A percentile compares a stretch with the other conserved stretches of the same genome.
These are phyloP conservation scores for Zaprionus lineosus DNA, from an alignment of 2,888 invertebrate genomes.

Conservation along the genomic window DNA sequence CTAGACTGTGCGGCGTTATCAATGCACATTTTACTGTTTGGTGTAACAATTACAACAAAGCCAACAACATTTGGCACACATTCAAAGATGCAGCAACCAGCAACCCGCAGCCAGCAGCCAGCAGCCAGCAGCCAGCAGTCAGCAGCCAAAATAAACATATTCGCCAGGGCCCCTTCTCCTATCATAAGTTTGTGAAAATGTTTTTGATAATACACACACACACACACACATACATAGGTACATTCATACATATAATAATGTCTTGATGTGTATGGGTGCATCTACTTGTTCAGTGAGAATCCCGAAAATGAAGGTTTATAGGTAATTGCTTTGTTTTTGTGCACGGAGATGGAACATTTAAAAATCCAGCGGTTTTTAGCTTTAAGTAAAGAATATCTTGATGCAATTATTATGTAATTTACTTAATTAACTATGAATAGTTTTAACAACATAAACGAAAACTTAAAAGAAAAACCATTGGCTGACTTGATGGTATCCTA, in stretches of 20 bases:
- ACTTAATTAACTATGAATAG: too few relatives aligned
- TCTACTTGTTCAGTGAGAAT: conserved; percentile 13
- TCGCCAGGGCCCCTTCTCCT: conserved; percentile 21
- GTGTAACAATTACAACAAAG: conserved; percentile 73
- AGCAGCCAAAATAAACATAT: conserved; percentile 66
- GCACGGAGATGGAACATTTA: neutral
- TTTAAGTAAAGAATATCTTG: too few relatives aligned
- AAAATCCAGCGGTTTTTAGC: too few relatives aligned
- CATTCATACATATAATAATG: conserved; percentile 1
- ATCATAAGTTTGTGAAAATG: conserved; percentile 52
- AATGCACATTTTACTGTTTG: conserved; percentile 74
- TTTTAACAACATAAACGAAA: too few relatives aligned
- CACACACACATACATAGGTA: conserved; percentile 7
- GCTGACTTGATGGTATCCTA: neutral
- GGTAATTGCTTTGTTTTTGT: conserved; percentile 56
- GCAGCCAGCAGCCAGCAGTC: too few relatives aligned
- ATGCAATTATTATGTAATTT: too few relatives aligned
- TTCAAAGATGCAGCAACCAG: conserved; percentile 70
- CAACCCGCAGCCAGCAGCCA: too few relatives aligned
- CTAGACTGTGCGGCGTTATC: conserved; percentile 66
- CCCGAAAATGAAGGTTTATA: conserved; percentile 35
- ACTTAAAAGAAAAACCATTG: too few relatives aligned
- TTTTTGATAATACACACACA: conserved; percentile 67
- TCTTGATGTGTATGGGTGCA: neutral
- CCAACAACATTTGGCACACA: conserved; percentile 67